phyloP scores from a whole-genome alignment of 2,113 vertebrate species.

The Mesoclemmys tuberculata region DNA sequence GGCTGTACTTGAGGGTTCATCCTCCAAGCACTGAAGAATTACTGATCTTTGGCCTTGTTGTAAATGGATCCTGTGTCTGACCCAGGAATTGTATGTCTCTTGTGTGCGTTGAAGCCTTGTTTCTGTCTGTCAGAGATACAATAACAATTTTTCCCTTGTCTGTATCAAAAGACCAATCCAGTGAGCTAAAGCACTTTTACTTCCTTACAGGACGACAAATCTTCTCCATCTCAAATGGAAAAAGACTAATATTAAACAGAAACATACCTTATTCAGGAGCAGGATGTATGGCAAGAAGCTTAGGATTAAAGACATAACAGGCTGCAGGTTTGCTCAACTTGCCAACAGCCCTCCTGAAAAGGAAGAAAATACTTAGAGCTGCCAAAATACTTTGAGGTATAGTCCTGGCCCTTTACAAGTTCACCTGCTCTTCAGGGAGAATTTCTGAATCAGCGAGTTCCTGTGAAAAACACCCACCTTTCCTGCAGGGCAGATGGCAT shows the following conservation, averaged over 20 bases:
- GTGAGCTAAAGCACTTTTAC: neutral
- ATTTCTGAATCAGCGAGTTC: neutral
- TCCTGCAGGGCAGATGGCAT: neutral
- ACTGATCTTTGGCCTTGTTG: neutral
- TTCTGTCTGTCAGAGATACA: neutral
- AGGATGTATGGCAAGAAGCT: constrained; percentile 44
- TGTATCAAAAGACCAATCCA: neutral
- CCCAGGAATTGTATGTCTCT: neutral
- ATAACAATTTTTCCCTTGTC: neutral
- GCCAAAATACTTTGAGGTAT: constrained; percentile 46
- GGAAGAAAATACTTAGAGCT: constrained; percentile 74
- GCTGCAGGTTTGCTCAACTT: constrained; percentile 61
- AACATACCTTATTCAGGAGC: neutral
- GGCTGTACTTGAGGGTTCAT: neutral
- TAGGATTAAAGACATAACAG: constrained; percentile 55
- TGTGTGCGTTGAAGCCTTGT: neutral
- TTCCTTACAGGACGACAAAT: neutral
- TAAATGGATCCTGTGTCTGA: neutral
- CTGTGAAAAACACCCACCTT: neutral
- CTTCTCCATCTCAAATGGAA: neutral
- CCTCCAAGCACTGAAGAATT: neutral
- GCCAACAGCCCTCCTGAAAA: constrained; percentile 72
- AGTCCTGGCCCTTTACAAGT: neutral
- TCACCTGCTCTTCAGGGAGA: neutral
- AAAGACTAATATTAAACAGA: constrained; percentile 59